Evolutionary conservation across 2,113 vertebrate species (phyloP).

Genomic region (Glareola pratincola): DNA sequence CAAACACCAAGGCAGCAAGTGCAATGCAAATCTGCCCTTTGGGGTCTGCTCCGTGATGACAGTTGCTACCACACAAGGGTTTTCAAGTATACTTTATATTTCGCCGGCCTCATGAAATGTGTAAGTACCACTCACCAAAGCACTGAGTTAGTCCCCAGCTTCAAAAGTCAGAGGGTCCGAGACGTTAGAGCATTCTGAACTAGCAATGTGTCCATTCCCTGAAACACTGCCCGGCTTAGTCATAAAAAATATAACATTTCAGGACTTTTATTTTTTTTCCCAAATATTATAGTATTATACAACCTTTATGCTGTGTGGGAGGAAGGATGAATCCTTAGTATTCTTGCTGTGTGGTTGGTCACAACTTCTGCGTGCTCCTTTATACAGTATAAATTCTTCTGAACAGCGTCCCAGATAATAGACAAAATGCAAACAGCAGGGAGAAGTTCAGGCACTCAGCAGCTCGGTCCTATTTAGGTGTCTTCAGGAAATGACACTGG

Average conservation of each 20-base stretch:
- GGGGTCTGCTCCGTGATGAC: background rate
- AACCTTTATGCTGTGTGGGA: background rate
- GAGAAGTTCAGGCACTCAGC: background rate
- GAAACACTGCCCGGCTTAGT: background rate
- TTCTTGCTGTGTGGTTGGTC: background rate
- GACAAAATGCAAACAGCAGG: background rate
- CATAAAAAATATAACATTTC: background rate
- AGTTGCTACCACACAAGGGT: background rate
- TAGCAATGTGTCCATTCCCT: background rate
- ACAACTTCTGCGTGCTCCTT: background rate
- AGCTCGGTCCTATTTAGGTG: background rate
- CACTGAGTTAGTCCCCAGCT: accelerated
- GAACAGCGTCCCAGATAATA: background rate
- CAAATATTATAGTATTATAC: background rate
- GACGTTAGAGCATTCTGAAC: background rate
- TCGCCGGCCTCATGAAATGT: background rate
- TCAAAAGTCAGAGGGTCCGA: background rate
- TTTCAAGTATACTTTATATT: background rate
- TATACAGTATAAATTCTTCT: background rate
- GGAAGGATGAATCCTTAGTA: background rate
- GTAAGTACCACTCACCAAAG: background rate
- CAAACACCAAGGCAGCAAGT: background rate
- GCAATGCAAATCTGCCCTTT: background rate
- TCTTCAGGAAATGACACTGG: background rate
- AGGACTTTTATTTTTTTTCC: background rate